Percentiles rank a stretch among this genome's conserved stretches.
These are phyloP conservation scores for Agrotis exclamationis DNA, from an alignment of 2,888 invertebrate species.

Conservation along the genomic window DNA sequence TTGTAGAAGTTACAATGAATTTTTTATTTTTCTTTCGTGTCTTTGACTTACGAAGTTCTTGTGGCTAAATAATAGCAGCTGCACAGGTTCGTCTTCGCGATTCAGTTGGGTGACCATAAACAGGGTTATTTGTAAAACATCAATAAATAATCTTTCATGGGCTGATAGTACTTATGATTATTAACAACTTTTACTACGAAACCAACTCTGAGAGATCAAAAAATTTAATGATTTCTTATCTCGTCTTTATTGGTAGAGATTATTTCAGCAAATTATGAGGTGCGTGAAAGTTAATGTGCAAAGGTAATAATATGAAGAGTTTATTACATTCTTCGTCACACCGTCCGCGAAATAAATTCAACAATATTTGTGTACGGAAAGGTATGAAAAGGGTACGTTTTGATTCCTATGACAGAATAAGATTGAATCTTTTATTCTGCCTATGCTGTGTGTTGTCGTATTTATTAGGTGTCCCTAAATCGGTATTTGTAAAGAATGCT, in stretches of 20 bases:
- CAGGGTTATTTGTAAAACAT: too few species aligned
- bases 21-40: too few species aligned
- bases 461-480: background rate
- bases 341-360: conserved; percentile 34
- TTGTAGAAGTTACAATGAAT: background rate
- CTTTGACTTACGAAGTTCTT: too few species aligned
- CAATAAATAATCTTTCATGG: too few species aligned
- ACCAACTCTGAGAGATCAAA: too few species aligned
- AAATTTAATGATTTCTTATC: too few species aligned
- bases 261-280: conserved; percentile 13
- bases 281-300: conserved; percentile 14
- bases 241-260: background rate
- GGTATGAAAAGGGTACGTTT: conserved; percentile 36
- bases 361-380: conserved; percentile 37
- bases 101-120: too few species aligned
- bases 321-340: conserved; percentile 26
- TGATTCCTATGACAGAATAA: conserved; percentile 43
- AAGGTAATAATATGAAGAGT: conserved; percentile 17
- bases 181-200: too few species aligned
- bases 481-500: too few species aligned
- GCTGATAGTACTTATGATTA: too few species aligned
- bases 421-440: conserved; percentile 46
- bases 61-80: too few species aligned
- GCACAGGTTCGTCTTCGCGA: too few species aligned
- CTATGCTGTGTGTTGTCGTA: background rate